Evolutionary conservation across 2,888 invertebrate species (phyloP), one percentile per base, ranked within the genome.

Genomic region (Allacma fusca): DNA sequence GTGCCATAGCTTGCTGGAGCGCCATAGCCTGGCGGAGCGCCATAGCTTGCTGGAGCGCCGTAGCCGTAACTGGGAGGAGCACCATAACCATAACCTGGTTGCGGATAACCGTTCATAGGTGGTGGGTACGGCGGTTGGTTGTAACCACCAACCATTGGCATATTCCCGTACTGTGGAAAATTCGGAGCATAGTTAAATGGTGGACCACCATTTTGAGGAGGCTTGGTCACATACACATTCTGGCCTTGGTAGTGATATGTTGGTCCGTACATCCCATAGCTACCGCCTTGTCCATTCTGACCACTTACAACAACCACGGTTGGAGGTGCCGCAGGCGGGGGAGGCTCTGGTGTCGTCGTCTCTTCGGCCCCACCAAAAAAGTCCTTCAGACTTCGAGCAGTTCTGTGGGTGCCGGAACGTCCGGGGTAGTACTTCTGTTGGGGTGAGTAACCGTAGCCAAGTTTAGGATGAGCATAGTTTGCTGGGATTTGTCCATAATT

Each of bases 241-340:
- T 40, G 59, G 0, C 73, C 73, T 5, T 59, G 62, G 34, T 64
- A 64, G 24, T 40, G 29, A 40, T 64, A 74, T 19, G 19, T 40
- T 12, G 73, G 73, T 5, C 73, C 73, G 24, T 74, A 74, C 73
- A 74, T 74, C 0, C 9, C 24, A 16, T 74, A 74, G 19, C n/a
- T n/a, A 0, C 23, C 29, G 5, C 34, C n/a, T 13, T 21, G 13
- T 1, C 64, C 73, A 13, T 67, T 13, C 1, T 13, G n/a, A 2
- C 67, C 67, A 16, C 16, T 24, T 1, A 28, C 62, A 13, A 40
- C 12, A 0, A 74, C 40, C 23, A 29, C 24, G 16, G 57, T n/a
- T 0, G 62, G 59, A 13, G 70, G 26, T 16, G 70, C 16, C 1
- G 12, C 23, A 1, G 21, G 1, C 1, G 68, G 68, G 1, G 68